A percentile compares a stretch with the other conserved stretches of the same genome.
These are phyloP conservation scores for Kradibia gibbosae DNA, from an alignment of 1,140 invertebrate species.

Conservation along the genomic window DNA sequence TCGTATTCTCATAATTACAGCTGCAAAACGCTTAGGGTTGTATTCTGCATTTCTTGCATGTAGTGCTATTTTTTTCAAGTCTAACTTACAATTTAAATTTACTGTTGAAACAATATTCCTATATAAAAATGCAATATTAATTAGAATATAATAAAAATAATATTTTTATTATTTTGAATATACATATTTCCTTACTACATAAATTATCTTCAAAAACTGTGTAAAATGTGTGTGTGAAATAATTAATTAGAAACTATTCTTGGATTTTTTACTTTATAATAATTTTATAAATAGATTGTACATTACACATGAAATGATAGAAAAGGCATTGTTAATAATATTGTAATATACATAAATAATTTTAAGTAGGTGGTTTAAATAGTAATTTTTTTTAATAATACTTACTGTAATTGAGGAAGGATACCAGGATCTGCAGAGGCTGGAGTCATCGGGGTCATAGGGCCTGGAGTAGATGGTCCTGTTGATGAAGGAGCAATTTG, in stretches of 20 bases:
- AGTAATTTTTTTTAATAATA: constrained; percentile 56
- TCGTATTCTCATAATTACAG: constrained; percentile 99
- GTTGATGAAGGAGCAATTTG: constrained; percentile 74
- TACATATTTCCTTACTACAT: too few relatives aligned
- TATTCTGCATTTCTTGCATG: constrained; percentile 99
- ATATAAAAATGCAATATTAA: constrained; percentile 61
- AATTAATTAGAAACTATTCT: too few relatives aligned
- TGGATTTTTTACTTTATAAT: too few relatives aligned
- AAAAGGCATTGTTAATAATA: too few relatives aligned
- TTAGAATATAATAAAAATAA: constrained; percentile 13
- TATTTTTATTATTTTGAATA: too few relatives aligned
- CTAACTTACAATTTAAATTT: constrained; percentile 95
- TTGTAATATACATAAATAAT: too few relatives aligned
- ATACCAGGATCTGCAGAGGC: constrained; percentile 95
- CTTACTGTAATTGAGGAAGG: constrained; percentile 94
- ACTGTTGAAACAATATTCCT: constrained; percentile 99
- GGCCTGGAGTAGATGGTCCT: constrained; percentile 83
- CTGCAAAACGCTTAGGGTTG: constrained; percentile 99
- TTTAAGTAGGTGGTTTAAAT: too few relatives aligned
- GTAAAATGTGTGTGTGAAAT: too few relatives aligned
- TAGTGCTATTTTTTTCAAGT: constrained; percentile 97
- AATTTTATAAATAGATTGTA: too few relatives aligned
- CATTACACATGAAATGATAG: too few relatives aligned
- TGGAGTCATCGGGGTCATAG: constrained; percentile 95
- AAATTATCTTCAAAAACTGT: too few relatives aligned